phyloP scores from a whole-genome alignment of 2,888 invertebrate genomes.

The Himalopsyche kuldschensis region DNA sequence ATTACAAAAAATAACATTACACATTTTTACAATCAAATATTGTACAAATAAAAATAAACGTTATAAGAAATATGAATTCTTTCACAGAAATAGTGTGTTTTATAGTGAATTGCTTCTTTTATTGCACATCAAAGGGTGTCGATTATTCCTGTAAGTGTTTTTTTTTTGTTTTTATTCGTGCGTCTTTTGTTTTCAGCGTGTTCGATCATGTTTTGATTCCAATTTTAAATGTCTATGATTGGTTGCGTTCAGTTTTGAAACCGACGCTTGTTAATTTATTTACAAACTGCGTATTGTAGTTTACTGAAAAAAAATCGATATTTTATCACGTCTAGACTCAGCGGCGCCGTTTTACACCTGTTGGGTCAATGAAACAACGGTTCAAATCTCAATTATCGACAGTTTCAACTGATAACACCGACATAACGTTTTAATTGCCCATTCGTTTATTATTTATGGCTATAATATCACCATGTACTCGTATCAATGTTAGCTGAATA shows the following conservation, averaged over 20 bases:
- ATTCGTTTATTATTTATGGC: neutral
- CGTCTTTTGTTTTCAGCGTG: neutral
- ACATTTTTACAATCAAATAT: neutral
- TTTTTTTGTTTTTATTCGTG: constrained; percentile 5
- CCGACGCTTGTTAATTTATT: neutral
- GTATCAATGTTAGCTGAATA: neutral
- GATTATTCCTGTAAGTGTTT: neutral
- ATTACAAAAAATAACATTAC: neutral
- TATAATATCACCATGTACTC: neutral
- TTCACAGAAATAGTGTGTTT: too few relatives aligned
- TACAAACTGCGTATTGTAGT: neutral
- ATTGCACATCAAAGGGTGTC: neutral
- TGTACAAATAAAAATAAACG: neutral
- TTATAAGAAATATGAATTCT: too few relatives aligned
- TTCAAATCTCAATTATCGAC: neutral
- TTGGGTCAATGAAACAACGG: neutral
- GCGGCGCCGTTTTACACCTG: constrained; percentile 31
- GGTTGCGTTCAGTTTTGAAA: neutral
- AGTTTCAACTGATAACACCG: neutral
- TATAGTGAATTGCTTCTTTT: too few relatives aligned
- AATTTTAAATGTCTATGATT: neutral
- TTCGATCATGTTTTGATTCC: neutral
- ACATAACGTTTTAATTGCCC: neutral
- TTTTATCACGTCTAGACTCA: constrained; percentile 25
- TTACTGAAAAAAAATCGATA: constrained; percentile 24